Conservation (phyloP, 2,113 vertebrate species). For the Gnathonemus longibarbis region DNA sequence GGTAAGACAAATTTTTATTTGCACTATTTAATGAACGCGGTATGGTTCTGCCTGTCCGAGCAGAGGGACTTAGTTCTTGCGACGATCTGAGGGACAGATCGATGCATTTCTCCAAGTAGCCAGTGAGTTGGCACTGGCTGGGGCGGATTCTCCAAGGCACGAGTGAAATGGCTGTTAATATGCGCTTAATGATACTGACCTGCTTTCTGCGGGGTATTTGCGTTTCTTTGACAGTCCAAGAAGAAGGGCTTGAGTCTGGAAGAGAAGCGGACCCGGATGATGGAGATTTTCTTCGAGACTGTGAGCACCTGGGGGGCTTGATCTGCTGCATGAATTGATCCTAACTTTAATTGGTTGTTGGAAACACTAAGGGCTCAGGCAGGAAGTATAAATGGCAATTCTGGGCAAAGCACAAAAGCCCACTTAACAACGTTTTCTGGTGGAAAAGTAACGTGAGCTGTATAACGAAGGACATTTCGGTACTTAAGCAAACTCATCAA, state of each 20-base stretch:
- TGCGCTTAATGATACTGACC: not conserved
- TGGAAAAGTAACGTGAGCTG: not conserved
- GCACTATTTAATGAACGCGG: not conserved
- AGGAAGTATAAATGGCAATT: not conserved
- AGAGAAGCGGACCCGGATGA: slow-evolving; percentile 92
- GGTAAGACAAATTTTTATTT: not conserved
- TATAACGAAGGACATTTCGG: not conserved
- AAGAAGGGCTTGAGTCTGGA: slow-evolving; percentile 90
- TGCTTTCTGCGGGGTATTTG: not conserved
- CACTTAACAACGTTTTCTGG: not conserved
- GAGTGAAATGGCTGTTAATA: too few relatives aligned
- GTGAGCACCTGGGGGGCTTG: slow-evolving; percentile 53
- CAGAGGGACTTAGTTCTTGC: not conserved
- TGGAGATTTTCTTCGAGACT: slow-evolving; percentile 97
- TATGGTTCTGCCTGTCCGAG: not conserved
- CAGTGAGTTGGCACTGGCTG: not conserved
- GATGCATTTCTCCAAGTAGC: not conserved
- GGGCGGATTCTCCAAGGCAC: not conserved
- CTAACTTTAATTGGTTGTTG: not conserved
- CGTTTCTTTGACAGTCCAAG: slow-evolving; percentile 72
- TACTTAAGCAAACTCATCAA: not conserved
- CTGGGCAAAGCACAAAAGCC: not conserved
- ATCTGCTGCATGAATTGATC: not conserved
- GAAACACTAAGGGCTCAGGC: not conserved
- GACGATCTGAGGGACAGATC: not conserved